Base-by-base conservation (phyloP, 2,113 vertebrate genomes). In the Oxygymnocypris stewartii region DNA sequence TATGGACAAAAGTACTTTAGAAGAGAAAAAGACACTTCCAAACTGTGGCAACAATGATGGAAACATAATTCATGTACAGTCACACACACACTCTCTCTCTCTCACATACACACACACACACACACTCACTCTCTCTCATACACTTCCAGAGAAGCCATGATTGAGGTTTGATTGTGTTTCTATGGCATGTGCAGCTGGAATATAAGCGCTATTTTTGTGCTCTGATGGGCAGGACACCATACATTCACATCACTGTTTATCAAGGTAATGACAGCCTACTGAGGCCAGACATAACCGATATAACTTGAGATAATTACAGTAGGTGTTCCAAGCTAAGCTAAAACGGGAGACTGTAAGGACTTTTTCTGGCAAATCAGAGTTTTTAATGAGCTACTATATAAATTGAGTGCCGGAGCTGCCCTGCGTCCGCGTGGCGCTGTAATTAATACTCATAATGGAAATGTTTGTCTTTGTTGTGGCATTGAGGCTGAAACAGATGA, bases 241-340 rank as follows among this genome's bases (percentile, higher is more conserved):
- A 31, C 23, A 80, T 76, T n/a, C 18, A 25, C 65, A 86, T 51
- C 31, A 54, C 44, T 57, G 18, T 25, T 75, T 35, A 80, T 57
- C 81, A 49, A 8, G 37, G 49, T 86, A 86, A 88, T 86, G 73
- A 63, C 73, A 88, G 10, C 23, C 67, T 88, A 16, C 61, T 82
- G 16, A 47, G 73, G 54, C 44, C 71, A 51, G 57, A 79, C 77
- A 44, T 69, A 31, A 31, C 28, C 28, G 28, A 31, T 31, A 31
- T 31, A 88, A 76, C 81, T 59, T 84, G n/a, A 75, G 77, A 59
- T 83, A 87, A 88, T 86, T 80, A 88, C 42, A 88, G 74, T 75
- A 84, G 71, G 47, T 84, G 78, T 86, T 73, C 81, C 77, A 84
- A 51, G 76, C 82, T 61, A 77, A 86, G 74, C 88, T 85, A 49